A percentile compares a stretch with the other conserved stretches of the same genome.
Evolutionary conservation across 2,888 invertebrate species (phyloP).

Genomic region (Stegana nigrithorax): DNA sequence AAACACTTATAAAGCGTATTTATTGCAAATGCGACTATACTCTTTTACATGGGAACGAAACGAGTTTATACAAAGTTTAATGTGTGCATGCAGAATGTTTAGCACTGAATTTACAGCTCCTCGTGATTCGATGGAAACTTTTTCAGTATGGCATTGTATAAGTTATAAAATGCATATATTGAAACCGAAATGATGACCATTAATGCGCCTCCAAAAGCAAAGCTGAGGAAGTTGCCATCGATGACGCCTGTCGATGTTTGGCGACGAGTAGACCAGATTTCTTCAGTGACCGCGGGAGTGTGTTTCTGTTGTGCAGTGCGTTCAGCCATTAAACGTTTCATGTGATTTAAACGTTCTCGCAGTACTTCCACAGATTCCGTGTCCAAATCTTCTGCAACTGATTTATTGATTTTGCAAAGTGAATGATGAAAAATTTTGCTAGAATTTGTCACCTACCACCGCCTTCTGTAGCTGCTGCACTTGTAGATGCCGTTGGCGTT

Average conservation of each 20-base stretch:
- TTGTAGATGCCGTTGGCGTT: too few species aligned
- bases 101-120: conserved; percentile 74
- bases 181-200: conserved; percentile 84
- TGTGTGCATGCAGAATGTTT: too few species aligned
- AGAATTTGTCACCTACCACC: conserved; percentile 31
- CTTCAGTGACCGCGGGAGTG: conserved; percentile 64
- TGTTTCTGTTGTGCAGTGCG: conserved; percentile 70
- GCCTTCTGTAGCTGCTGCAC: conserved; percentile 25
- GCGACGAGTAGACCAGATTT: conserved; percentile 65
- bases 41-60: too few species aligned
- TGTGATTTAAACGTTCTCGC: conserved; percentile 80
- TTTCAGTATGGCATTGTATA: conserved; percentile 83
- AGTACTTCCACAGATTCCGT: conserved; percentile 84
- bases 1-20: not conserved
- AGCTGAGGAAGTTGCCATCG: conserved; percentile 81
- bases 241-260: conserved; percentile 74
- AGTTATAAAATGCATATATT: conserved; percentile 86
- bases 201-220: conserved; percentile 84
- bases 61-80: too few species aligned
- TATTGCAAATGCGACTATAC: too few species aligned
- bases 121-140: conserved; percentile 85
- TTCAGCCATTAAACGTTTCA: conserved; percentile 86
- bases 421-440: not conserved
- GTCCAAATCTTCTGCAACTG: conserved; percentile 61
- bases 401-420: not conserved